Conservation (phyloP, 2,113 vertebrate genomes). For the Hassar affinis region DNA sequence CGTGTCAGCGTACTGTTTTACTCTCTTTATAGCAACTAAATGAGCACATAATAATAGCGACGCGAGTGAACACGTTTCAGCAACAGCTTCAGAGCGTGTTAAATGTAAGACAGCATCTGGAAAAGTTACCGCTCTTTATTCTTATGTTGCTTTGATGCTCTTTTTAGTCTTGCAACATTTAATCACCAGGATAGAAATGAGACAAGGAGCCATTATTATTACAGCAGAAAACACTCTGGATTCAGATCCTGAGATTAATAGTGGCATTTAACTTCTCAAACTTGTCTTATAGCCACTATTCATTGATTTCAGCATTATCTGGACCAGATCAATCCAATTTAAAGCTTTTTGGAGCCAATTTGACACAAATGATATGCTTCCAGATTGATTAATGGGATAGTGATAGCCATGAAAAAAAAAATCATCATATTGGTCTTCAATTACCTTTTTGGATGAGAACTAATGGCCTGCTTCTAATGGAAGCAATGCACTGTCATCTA, state of each 20-base stretch:
- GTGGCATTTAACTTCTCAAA: conserved; percentile 65
- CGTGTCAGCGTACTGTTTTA: not conserved
- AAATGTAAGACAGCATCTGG: conserved; percentile 28
- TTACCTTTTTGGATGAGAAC: conserved; percentile 77
- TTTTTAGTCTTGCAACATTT: conserved; percentile 23
- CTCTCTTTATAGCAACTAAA: conserved; percentile 25
- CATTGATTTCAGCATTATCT: conserved; percentile 76
- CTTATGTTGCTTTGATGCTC: conserved; percentile 29
- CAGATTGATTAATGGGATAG: conserved; percentile 69
- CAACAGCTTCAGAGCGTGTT: conserved; percentile 20
- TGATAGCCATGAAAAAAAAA: conserved; percentile 74
- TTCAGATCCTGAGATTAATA: conserved; percentile 70
- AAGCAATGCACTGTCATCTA: conserved; percentile 69
- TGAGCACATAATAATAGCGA: conserved; percentile 19
- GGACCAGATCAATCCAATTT: conserved; percentile 76
- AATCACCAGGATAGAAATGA: conserved; percentile 21
- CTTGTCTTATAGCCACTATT: conserved; percentile 71
- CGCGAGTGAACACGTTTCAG: conserved; percentile 14
- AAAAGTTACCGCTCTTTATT: conserved; percentile 38
- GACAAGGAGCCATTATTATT: conserved; percentile 43
- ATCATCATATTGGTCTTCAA: conserved; percentile 73
- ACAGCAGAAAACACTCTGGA: conserved; percentile 56
- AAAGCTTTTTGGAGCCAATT: conserved; percentile 63
- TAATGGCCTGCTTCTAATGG: conserved; percentile 80
- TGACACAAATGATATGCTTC: conserved; percentile 68